Conservation (phyloP, 2,113 vertebrate species). For the Elephas maximus region DNA sequence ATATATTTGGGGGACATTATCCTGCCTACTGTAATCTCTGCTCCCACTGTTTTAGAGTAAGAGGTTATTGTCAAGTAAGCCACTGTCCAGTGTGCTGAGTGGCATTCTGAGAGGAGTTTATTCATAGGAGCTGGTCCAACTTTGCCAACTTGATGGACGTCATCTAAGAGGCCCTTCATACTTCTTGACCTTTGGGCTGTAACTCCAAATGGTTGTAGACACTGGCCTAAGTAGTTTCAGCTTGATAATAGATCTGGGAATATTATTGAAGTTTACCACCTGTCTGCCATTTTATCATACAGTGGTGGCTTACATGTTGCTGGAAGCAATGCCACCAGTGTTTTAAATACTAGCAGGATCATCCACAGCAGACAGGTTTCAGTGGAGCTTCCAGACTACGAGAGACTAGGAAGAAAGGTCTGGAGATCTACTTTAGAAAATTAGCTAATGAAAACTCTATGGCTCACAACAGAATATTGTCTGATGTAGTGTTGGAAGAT, state of each 20-base stretch:
- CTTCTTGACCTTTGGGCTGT: background rate
- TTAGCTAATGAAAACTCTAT: background rate
- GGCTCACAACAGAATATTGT: background rate
- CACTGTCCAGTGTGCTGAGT: background rate
- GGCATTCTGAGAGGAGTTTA: background rate
- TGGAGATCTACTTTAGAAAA: background rate
- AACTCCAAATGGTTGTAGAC: background rate
- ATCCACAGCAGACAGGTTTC: background rate
- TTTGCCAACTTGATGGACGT: conserved; percentile 23
- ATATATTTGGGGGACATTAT: background rate
- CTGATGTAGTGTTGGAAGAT: background rate
- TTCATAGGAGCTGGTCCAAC: background rate
- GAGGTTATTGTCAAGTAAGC: background rate
- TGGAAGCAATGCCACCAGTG: background rate
- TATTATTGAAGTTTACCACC: background rate
- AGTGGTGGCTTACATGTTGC: background rate
- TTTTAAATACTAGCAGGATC: background rate
- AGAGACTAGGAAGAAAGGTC: background rate
- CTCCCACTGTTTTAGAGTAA: background rate
- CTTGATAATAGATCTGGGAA: background rate
- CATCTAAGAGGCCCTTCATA: background rate
- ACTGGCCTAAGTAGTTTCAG: background rate
- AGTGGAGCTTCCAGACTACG: background rate
- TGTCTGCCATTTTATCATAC: background rate
- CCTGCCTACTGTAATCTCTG: background rate